Evolutionary conservation across 2,113 vertebrate species (phyloP).

Genomic region (Tretioscincus oriximinensis): DNA sequence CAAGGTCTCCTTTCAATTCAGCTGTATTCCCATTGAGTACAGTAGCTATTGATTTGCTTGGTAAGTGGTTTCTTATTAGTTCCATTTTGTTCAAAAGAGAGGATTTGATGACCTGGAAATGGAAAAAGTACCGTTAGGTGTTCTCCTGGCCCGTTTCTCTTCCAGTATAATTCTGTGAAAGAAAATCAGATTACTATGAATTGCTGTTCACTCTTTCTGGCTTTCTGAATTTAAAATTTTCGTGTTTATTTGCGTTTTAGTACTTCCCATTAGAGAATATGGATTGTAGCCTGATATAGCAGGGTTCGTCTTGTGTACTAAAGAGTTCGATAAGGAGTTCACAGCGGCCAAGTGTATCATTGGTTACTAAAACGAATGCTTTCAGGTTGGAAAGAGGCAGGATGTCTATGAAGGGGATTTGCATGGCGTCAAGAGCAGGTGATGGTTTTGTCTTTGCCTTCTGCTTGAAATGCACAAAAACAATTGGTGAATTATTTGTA

Average conservation of each 20-base stretch:
- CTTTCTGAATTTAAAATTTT: constrained; percentile 1
- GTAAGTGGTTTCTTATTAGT: constrained; percentile 56
- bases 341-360: no score
- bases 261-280: no score
- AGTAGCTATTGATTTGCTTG: constrained; percentile 8
- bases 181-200: not conserved
- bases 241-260: not conserved
- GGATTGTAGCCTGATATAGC: no score
- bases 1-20: constrained; percentile 69
- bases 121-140: constrained; percentile 14
- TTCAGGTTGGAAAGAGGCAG: no score
- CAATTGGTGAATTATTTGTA: no score
- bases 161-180: not conserved
- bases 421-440: no score
- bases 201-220: not conserved
- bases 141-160: constrained; percentile 7
- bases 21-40: constrained; percentile 48
- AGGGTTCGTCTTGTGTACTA: no score
- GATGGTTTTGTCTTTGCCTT: no score
- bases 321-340: no score
- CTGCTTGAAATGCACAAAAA: no score
- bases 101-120: constrained; percentile 76
- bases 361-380: no score
- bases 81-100: constrained; percentile 75
- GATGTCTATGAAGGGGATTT: no score